Conservation (phyloP, 2,113 vertebrate species). For the Xiphophorus hellerii region DNA sequence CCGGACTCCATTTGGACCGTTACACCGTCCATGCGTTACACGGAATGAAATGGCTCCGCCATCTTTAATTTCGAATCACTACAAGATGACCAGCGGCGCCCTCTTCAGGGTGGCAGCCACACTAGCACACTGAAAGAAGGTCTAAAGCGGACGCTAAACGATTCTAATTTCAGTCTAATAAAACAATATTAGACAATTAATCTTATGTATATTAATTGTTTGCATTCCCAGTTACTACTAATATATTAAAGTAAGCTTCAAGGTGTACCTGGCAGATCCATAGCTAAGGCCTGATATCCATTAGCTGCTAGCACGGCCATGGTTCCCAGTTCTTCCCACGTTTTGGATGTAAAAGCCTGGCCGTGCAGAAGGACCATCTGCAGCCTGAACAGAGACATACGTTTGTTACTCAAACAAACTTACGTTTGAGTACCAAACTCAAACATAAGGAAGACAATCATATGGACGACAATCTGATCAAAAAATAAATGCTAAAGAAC, state of each 20-base stretch:
- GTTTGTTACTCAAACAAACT: neutral
- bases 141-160: too few relatives aligned
- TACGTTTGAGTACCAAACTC: too few relatives aligned
- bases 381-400: conserved; percentile 71
- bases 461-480: neutral
- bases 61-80: too few relatives aligned
- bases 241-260: neutral
- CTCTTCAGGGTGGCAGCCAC: too few relatives aligned
- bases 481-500: neutral
- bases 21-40: too few relatives aligned
- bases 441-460: neutral
- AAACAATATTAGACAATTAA: too few relatives aligned
- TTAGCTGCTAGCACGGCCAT: conserved; percentile 86
- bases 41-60: too few relatives aligned
- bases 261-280: conserved; percentile 92
- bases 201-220: too few relatives aligned
- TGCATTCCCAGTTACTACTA: neutral
- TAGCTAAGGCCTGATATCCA: conserved; percentile 88
- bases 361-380: conserved; percentile 92
- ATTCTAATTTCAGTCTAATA: too few relatives aligned
- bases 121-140: too few relatives aligned
- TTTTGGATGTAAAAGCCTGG: conserved; percentile 91
- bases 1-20: too few relatives aligned
- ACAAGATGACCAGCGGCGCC: too few relatives aligned
- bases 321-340: conserved; percentile 92